Evolutionary conservation across 2,797 vertebrate species (phyloP), one percentile per base, ranked within the genome.

Genomic region (Triplophysa bombifrons): DNA sequence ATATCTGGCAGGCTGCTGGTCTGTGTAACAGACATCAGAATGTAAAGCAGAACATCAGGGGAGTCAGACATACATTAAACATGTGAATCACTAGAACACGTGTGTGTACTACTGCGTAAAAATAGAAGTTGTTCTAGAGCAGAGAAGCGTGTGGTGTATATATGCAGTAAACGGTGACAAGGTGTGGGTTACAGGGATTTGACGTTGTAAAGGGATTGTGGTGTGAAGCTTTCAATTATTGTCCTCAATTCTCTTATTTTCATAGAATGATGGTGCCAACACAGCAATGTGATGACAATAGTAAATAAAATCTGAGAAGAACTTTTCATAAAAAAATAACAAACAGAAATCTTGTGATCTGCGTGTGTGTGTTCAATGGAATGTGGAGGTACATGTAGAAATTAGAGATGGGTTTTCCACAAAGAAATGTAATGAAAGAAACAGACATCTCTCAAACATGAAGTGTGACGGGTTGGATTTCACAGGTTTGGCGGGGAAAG

Each of bases 361-460:
- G 48, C 16, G 0, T 71, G 44, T 63, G 63, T 46, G 58, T 53
- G 73, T 69, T 27, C 4, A 5, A 14, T 61, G 69, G 53, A 72
- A 48, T 73, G 80, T 63, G 2, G 63, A 67, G 83, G 25, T 87
- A 89, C 88, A 89, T 90, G 89, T 77, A 86, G 86, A 87, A 90
- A 90, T 89, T 88, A 89, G 85, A 84, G 69, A 80, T 85, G 58
- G 60, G 71, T 89, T 90, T 92, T 91, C 89, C 87, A 84, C 88
- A 89, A 89, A 90, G 90, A 92, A 87, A 83, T 70, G 85, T 91
- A 90, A 93, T 91, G 91, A 90, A 87, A 87, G 87, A 90, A 93
- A 85, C 90, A 93, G 91, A 66, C 68, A 78, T 76, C 85, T 87
- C 88, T 88, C 86, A 86, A 90, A 88, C 84, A 80, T 12, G 16